Conservation (phyloP, 2,888 invertebrate genomes). For the Trachelus troglodyta region DNA sequence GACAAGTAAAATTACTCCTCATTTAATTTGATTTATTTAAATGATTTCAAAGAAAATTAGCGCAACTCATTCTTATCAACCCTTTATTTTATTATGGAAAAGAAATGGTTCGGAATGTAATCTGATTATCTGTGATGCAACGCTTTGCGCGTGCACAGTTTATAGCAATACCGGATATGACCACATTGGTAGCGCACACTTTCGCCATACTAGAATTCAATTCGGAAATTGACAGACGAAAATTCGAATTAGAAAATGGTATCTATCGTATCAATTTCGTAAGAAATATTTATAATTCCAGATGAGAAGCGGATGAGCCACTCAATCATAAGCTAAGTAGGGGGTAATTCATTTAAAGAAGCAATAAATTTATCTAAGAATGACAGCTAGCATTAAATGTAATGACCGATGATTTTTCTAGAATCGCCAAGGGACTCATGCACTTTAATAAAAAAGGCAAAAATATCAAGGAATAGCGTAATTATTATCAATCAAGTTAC, state of each 20-base stretch:
- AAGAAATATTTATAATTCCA: neutral
- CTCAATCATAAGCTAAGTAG: neutral
- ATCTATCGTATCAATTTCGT: neutral
- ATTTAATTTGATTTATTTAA: neutral
- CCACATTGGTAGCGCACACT: neutral
- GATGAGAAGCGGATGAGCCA: neutral
- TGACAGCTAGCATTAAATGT: neutral
- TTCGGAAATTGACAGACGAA: neutral
- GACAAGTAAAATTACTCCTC: neutral
- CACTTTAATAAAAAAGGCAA: neutral
- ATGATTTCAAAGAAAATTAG: neutral
- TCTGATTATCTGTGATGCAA: neutral
- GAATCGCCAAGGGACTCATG: neutral
- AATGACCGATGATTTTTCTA: neutral
- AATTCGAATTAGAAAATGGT: neutral
- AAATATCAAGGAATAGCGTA: neutral
- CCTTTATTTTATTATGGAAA: neutral
- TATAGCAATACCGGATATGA: neutral
- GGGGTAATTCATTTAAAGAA: neutral
- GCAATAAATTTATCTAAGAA: neutral
- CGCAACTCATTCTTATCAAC: neutral
- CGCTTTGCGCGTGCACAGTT: neutral
- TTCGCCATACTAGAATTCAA: neutral
- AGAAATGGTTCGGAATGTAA: neutral
- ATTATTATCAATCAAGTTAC: neutral